A percentile compares a stretch with the other conserved stretches of the same genome.
Conservation (phyloP, 1,140 invertebrate species). For the Streblospio benedicti region DNA sequence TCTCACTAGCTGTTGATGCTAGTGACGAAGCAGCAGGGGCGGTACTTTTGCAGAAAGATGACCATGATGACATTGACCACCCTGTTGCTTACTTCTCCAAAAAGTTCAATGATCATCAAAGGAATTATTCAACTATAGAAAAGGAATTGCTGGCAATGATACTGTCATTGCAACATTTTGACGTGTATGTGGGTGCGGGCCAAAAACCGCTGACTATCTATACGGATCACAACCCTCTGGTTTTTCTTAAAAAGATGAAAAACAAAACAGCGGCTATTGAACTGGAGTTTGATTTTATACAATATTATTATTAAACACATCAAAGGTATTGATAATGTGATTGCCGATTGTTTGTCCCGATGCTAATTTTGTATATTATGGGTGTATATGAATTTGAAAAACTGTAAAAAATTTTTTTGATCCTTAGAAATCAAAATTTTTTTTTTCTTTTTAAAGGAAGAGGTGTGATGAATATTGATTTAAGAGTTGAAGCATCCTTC, state of each 20-base stretch:
- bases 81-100: conserved; percentile 9
- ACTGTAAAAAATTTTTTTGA: too few species aligned
- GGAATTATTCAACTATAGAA: conserved; percentile 15
- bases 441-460: too few species aligned
- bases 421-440: too few species aligned
- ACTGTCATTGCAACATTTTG: conserved; percentile 9
- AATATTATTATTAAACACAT: not conserved
- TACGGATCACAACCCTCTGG: conserved; percentile 12
- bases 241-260: conserved; percentile 11
- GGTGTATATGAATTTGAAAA: too few species aligned
- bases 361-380: too few species aligned
- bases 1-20: conserved; percentile 5
- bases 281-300: not conserved
- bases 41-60: conserved; percentile 7
- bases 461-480: too few species aligned
- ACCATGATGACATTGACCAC: conserved; percentile 4
- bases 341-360: too few species aligned
- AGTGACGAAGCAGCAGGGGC: conserved; percentile 3
- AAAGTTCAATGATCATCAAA: conserved; percentile 11
- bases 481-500: too few species aligned
- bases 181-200: conserved; percentile 1
- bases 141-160: conserved; percentile 5
- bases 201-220: not conserved
- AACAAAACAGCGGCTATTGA: conserved; percentile 6
- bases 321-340: not conserved